Conservation (phyloP, 2,113 vertebrate species). For the Leucopsar rothschildi region DNA sequence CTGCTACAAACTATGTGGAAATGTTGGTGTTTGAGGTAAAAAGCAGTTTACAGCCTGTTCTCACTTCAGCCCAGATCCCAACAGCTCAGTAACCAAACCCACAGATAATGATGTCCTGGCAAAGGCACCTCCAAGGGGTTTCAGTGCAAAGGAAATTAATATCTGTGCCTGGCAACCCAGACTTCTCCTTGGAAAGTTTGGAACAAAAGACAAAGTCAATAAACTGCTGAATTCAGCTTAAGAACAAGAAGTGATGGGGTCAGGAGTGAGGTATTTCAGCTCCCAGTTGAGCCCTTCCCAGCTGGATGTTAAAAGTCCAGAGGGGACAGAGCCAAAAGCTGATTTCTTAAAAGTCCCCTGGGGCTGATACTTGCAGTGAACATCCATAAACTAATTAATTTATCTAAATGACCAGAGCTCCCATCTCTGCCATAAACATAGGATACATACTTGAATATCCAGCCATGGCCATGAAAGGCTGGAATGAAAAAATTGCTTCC, state of each 20-base stretch:
- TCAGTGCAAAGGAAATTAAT: slow-evolving; percentile 26
- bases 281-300: slow-evolving; percentile 9
- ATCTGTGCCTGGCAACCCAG: not conserved
- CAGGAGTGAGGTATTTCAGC: not conserved
- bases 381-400: slow-evolving; percentile 59
- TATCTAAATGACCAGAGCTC: slow-evolving; percentile 32
- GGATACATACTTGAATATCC: not conserved
- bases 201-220: slow-evolving; percentile 15
- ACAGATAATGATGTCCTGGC: not conserved
- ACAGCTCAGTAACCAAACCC: not conserved
- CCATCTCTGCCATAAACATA: slow-evolving; percentile 2
- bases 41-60: not conserved
- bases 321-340: slow-evolving; percentile 8
- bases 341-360: not conserved
- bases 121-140: not conserved
- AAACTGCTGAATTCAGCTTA: slow-evolving; percentile 11
- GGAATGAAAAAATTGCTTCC: not conserved
- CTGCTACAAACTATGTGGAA: not conserved
- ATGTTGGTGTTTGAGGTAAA: not conserved
- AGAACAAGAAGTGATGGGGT: not conserved
- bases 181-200: slow-evolving; percentile 13
- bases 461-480: not conserved
- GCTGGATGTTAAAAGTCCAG: not conserved
- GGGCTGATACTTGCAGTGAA: not conserved
- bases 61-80: not conserved